These are phyloP conservation scores for Luperina testacea DNA, from an alignment of 2,888 invertebrate genomes.

Conservation along the genomic window DNA sequence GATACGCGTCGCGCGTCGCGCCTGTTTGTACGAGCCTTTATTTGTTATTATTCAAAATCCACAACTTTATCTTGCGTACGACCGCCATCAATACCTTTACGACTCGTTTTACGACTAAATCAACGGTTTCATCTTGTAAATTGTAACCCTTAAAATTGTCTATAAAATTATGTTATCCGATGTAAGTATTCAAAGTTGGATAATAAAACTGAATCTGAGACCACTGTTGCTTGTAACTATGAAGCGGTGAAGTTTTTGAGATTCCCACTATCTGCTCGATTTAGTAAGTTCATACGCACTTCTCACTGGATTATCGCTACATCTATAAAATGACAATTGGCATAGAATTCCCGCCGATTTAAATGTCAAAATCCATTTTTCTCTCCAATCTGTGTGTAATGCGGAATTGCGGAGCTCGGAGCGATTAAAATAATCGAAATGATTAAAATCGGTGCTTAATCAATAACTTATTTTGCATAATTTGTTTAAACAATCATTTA, in stretches of 20 bases:
- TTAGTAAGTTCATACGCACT: slow-evolving; percentile 2
- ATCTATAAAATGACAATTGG: slow-evolving; percentile 15
- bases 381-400: slow-evolving; percentile 1
- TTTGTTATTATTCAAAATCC: slow-evolving; percentile 77
- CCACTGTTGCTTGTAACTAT: slow-evolving; percentile 65
- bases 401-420: slow-evolving; percentile 2
- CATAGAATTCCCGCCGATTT: slow-evolving; percentile 35
- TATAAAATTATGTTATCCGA: slow-evolving; percentile 83
- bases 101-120: slow-evolving; percentile 84
- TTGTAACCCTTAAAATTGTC: slow-evolving; percentile 82
- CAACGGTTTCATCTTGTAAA: slow-evolving; percentile 85
- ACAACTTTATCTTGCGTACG: slow-evolving; percentile 78
- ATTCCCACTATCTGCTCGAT: slow-evolving; percentile 3
- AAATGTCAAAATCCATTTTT: slow-evolving; percentile 18
- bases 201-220: slow-evolving; percentile 74
- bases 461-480: slow-evolving; percentile 61
- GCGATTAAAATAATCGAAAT: slow-evolving; percentile 46
- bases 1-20: too few species aligned
- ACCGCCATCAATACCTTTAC: slow-evolving; percentile 82
- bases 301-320: slow-evolving; percentile 15
- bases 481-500: slow-evolving; percentile 59
- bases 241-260: slow-evolving; percentile 28
- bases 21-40: too few species aligned
- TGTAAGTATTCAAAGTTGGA: slow-evolving; percentile 75
- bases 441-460: slow-evolving; percentile 49